Evolutionary conservation across 2,888 invertebrate genomes (phyloP).

Genomic region (Notocelia uddmanniana): DNA sequence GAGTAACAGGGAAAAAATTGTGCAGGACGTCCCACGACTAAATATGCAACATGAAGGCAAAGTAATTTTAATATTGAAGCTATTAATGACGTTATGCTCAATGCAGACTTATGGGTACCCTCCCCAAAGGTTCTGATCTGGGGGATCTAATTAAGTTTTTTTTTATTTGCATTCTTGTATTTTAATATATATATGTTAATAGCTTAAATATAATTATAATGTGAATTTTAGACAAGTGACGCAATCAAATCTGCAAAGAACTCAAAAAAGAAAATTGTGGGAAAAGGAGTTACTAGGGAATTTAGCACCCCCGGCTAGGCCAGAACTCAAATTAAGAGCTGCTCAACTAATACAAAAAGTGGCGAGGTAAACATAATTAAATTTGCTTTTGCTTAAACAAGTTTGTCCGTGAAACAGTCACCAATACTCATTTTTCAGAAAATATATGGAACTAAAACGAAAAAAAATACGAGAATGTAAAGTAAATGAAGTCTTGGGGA

Average conservation of each 20-base stretch:
- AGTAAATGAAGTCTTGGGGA: constrained; percentile 61
- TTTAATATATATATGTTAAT: no score
- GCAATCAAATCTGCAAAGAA: constrained; percentile 47
- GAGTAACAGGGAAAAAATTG: no score
- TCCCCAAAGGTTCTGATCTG: no score
- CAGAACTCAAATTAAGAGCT: constrained; percentile 60
- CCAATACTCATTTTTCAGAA: constrained; percentile 53
- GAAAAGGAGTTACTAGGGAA: constrained; percentile 63
- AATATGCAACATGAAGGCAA: no score
- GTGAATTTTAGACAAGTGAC: constrained; percentile 60
- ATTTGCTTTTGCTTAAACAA: not conserved
- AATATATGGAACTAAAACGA: constrained; percentile 68
- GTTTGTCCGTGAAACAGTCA: not conserved
- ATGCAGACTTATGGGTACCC: no score
- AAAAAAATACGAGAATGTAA: constrained; percentile 57
- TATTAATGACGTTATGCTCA: no score
- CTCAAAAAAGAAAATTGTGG: constrained; percentile 63
- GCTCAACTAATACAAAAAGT: constrained; percentile 66
- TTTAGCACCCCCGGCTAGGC: constrained; percentile 57
- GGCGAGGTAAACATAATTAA: constrained; percentile 58
- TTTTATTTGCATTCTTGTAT: no score
- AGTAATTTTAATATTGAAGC: no score
- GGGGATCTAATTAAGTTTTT: no score
- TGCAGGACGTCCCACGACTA: no score
- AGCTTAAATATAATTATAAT: no score